Conservation (phyloP, 1,140 invertebrate species). For the Lepidurus apus region DNA sequence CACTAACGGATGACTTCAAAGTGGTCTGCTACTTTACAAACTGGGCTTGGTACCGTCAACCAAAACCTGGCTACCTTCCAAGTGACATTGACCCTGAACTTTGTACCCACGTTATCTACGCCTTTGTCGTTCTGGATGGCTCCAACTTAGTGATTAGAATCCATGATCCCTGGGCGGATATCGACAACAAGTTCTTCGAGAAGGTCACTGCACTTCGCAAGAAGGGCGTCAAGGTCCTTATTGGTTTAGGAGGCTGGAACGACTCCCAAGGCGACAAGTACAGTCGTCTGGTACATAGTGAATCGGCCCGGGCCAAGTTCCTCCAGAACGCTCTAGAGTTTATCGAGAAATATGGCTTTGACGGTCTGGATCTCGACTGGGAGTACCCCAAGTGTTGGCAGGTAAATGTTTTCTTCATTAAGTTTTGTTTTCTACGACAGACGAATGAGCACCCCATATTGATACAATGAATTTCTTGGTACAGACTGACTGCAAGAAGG, state of each 20-base stretch:
- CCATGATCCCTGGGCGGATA: slow-evolving; percentile 83
- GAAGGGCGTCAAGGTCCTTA: slow-evolving; percentile 70
- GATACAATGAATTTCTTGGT: neutral
- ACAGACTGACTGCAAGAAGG: slow-evolving; percentile 67
- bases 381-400: slow-evolving; percentile 90
- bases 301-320: slow-evolving; percentile 62
- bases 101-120: slow-evolving; percentile 87
- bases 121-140: slow-evolving; percentile 78
- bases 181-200: slow-evolving; percentile 80
- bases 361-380: slow-evolving; percentile 84
- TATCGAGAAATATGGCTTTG: slow-evolving; percentile 74
- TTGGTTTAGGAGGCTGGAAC: slow-evolving; percentile 85
- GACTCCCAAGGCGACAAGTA: slow-evolving; percentile 81
- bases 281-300: slow-evolving; percentile 69
- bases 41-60: slow-evolving; percentile 87
- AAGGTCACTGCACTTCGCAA: slow-evolving; percentile 69
- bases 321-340: slow-evolving; percentile 67
- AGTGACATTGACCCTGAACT: slow-evolving; percentile 77
- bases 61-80: slow-evolving; percentile 70
- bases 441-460: neutral
- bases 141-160: slow-evolving; percentile 69
- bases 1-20: slow-evolving; percentile 41
- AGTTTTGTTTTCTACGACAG: neutral
- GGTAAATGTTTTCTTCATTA: slow-evolving; percentile 46
- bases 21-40: slow-evolving; percentile 89